Base-by-base conservation (phyloP, 2,797 vertebrate genomes). In the Pogoniulus pusillus region DNA sequence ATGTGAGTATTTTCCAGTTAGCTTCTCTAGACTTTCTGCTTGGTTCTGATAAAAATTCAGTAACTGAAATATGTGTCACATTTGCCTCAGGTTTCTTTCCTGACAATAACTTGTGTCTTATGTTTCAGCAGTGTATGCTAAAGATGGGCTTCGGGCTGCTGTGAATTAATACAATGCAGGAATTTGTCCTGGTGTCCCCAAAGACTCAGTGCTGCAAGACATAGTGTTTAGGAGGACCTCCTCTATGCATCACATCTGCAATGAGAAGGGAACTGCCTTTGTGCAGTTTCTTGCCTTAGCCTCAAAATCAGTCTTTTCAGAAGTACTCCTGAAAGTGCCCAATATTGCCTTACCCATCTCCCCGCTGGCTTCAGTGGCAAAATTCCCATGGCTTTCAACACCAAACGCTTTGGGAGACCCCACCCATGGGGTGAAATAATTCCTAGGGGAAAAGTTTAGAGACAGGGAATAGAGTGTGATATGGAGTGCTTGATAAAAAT, bases 1-100 rank as follows among this genome's bases (percentile, higher is more conserved):
- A 99, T 93, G 99, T 99, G 97, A 98, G 99, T 98, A 96, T 93
- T 85, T 75, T 80, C 39, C 49, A 51, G 34, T 72, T 16, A 63
- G 64, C 57, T 68, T 95, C 82, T 92, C 35, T 58, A 83, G 37
- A 76, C 64, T 83, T 95, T 89, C 35, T 77, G 1, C 55, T 87
- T 87, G 73, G 15, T 73, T 90, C 78, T 91, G 34, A 62, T 92
- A 72, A 81, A 90, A 83, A 45, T 32, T 68, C 29, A 43, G 8
- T 91, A 82, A 78, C 60, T 0, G 2, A 4, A 57, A 14, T 1
- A 12, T 79, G 55, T 77, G 85, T 88, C 57, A 29, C 18, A 79
- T 79, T 81, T 81, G 24, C 82, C 35, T 83, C 1, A 1, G 19
- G 12, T 88, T 93, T 86, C 30, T 85, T 88, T 43, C 58, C 73